Conservation (phyloP, 2,888 invertebrate genomes). For the Thecocarcelia acutangulata region DNA sequence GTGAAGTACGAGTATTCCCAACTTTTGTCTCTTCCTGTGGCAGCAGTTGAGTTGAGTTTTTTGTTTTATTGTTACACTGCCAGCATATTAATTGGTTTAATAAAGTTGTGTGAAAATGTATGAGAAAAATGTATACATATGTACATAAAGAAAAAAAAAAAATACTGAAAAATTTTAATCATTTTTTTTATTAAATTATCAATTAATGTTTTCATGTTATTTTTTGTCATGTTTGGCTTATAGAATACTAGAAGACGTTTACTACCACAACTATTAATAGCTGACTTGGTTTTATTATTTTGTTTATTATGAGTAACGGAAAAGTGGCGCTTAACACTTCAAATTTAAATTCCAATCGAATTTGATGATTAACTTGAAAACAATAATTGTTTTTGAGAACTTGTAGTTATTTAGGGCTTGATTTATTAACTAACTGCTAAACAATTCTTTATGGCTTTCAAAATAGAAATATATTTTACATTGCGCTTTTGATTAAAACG, state of each 20-base stretch:
- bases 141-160: conserved; percentile 28
- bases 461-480: too few relatives aligned
- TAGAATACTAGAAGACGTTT: conserved; percentile 9
- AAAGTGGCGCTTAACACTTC: conserved; percentile 62
- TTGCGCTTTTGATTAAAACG: too few relatives aligned
- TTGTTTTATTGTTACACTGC: conserved; percentile 55
- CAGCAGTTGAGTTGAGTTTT: conserved; percentile 28
- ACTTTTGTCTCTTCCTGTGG: conserved; percentile 54
- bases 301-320: conserved; percentile 52
- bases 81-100: conserved; percentile 67
- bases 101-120: conserved; percentile 39
- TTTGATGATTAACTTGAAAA: conserved; percentile 52
- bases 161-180: conserved; percentile 49
- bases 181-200: conserved; percentile 51
- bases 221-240: conserved; percentile 8
- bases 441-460: conserved; percentile 20
- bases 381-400: conserved; percentile 21
- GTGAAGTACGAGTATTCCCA: neutral
- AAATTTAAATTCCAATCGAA: conserved; percentile 52
- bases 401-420: neutral
- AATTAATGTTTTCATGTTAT: conserved; percentile 48
- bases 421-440: neutral
- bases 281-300: conserved; percentile 41
- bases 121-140: conserved; percentile 2
- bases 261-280: conserved; percentile 41